Evolutionary conservation across 2,797 vertebrate species (phyloP), one percentile per base, ranked within the genome.

Genomic region (Danionella dracula): DNA sequence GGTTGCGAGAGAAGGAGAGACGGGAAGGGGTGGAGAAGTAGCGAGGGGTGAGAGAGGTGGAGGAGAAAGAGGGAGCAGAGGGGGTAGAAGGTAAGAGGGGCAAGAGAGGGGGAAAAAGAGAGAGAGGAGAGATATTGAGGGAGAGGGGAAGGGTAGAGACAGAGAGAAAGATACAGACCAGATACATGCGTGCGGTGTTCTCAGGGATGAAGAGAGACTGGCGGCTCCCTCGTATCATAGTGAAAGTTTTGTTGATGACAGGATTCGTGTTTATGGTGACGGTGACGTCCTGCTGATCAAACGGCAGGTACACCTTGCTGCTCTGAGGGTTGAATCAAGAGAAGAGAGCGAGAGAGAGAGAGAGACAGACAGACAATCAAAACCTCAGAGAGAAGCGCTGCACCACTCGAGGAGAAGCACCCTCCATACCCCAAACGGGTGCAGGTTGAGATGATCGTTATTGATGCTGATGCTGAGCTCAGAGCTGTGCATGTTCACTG

Each of bases 401-500:
- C n/a, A n/a, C n/a, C n/a, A n/a, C n/a, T n/a, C n/a, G n/a, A n/a
- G n/a, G n/a, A n/a, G n/a, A n/a, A n/a, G n/a, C n/a, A n/a, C n/a
- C n/a, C n/a, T n/a, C n/a, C n/a, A n/a, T 73, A 90, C 89, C 81
- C 76, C 58, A 68, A 72, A 65, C 17, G 76, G 65, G 62, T 41
- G 4, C n/a, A 89, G 74, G 20, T 1, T 2, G 13, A 81, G 4
- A 10, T 20, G 1, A 0, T 48, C 1, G 15, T 13, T 12, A 0
- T 68, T 9, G 31, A 88, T 38, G 1, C 0, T 67, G 40, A 88
- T 75, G 1, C 19, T 71, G 42, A 90, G 4, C 7, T 38, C 3
- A 6, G 13, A 34, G 10, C 1, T 57, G 11, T 81, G 90, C 62
- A 93, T 80, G 80, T 98, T 98, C 31, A 96, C 56, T 64, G 94